A percentile compares a stretch with the other conserved stretches of the same genome.
phyloP scores from a whole-genome alignment of 2,888 invertebrate genomes.

The Drosophila phalerata region DNA sequence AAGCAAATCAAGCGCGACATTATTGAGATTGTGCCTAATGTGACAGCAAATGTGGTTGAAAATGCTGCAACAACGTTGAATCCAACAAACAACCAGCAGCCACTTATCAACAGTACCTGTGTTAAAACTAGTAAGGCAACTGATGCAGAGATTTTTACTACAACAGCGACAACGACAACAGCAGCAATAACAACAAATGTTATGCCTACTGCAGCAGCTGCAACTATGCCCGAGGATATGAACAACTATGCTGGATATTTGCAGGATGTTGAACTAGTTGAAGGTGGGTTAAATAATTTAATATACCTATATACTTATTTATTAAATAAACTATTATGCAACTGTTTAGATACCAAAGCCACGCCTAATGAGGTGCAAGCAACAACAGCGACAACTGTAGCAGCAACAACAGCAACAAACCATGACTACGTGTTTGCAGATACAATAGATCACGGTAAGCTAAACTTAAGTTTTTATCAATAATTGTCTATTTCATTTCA shows the following conservation, averaged over 20 bases:
- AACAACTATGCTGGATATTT: constrained; percentile 59
- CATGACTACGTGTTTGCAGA: constrained; percentile 80
- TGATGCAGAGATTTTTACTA: constrained; percentile 49
- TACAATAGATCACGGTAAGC: constrained; percentile 83
- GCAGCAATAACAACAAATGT: constrained; percentile 27
- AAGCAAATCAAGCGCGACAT: constrained; percentile 72
- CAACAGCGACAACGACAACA: constrained; percentile 19
- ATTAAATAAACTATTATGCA: not conserved
- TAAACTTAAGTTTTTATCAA: not conserved
- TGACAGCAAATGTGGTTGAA: constrained; percentile 56
- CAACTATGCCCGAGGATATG: constrained; percentile 39
- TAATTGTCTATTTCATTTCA: not conserved
- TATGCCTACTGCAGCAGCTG: constrained; percentile 30
- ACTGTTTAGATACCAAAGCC: constrained; percentile 69
- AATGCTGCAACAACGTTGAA: constrained; percentile 31
- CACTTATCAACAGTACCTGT: constrained; percentile 84
- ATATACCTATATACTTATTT: not conserved
- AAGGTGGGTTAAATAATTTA: constrained; percentile 43
- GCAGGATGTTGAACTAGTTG: constrained; percentile 55
- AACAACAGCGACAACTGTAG: constrained; percentile 45
- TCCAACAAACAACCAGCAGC: constrained; percentile 52
- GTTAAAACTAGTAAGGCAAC: constrained; percentile 79
- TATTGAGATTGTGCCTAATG: constrained; percentile 63
- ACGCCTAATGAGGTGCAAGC: constrained; percentile 44
- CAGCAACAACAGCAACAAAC: constrained; percentile 42